Evolutionary conservation across 2,797 vertebrate species (phyloP), one percentile per base, ranked within the genome.

Genomic region (Pristis pectinata): DNA sequence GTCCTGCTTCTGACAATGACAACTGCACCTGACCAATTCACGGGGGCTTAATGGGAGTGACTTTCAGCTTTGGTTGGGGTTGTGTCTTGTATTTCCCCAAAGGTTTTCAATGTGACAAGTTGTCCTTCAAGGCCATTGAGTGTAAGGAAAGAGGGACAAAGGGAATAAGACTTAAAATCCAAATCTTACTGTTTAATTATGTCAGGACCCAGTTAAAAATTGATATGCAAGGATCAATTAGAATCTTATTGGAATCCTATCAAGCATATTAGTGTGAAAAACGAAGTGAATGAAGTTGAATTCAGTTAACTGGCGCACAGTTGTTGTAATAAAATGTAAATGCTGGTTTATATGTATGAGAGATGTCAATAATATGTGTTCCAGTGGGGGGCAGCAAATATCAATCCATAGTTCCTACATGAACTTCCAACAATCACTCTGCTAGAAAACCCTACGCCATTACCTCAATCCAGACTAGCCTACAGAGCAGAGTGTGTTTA

Each of bases 341-440:
- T 91, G 37, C 44, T 74, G 83, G 27, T 53, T 93, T 49, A 30
- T 74, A 41, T 74, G 44, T 17, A 53, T 72, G 27, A 41, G 94
- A 53, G 44, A 53, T 94, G 92, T 53, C 30, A 53, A 30, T 49
- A 76, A 53, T 6, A 44, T 74, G 41, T 34, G 1, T 30, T 94
- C 92, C 92, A 94, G 92, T 34, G 44, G 92, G 70, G 92, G 92
- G 92, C 92, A 94, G 92, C 92, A 94, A 53, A 94, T 94, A 49
- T 72, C 92, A 94, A 44, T 76, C n/a, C 37, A 74, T 76, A 15
- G 67, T 17, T 93, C 64, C 41, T 9, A 17, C 82, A 53, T 44
- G 49, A 49, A 49, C 41, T 72, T 93, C 17, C 11, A 30, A 76
- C 70, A 94, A 93, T 91, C 61, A 72, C 64, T 41, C 41, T 53